Evolutionary conservation across 35 echinoderm and acorn worm genomes (phyloP).

Genomic region (Ptychodera flava): DNA sequence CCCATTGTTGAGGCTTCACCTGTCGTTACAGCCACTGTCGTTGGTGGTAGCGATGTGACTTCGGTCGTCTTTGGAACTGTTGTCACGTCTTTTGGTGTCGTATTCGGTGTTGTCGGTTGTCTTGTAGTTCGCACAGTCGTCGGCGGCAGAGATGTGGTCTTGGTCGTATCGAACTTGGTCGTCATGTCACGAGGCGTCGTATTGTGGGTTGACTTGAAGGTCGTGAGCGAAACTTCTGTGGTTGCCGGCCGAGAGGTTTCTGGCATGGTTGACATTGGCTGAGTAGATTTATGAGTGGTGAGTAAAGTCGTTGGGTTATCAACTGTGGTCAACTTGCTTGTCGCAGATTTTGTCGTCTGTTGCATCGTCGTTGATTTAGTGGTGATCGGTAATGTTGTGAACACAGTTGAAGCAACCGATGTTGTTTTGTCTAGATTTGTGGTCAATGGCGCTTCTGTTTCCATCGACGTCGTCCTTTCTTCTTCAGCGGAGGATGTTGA

Average conservation of each 20-base stretch:
- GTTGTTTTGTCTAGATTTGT: no score
- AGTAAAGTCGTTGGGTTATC: no score
- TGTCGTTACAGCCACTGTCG: background rate
- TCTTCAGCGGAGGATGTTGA: no score
- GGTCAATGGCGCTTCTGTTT: no score
- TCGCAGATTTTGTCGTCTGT: background rate
- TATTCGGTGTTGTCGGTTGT: background rate
- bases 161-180: background rate
- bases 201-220: background rate
- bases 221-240: no score
- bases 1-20: background rate
- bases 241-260: no score
- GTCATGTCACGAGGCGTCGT: background rate
- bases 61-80: background rate
- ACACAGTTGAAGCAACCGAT: background rate
- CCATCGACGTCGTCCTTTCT: no score
- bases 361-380: background rate
- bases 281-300: no score
- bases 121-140: background rate
- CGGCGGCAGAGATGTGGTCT: background rate
- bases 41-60: background rate
- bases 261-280: no score
- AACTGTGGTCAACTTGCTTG: no score
- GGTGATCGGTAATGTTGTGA: background rate
- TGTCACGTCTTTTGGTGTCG: background rate